Percentiles rank a stretch among this genome's conserved stretches.
phyloP scores from a whole-genome alignment of 1,140 invertebrate genomes.

The Aplysia californica region DNA sequence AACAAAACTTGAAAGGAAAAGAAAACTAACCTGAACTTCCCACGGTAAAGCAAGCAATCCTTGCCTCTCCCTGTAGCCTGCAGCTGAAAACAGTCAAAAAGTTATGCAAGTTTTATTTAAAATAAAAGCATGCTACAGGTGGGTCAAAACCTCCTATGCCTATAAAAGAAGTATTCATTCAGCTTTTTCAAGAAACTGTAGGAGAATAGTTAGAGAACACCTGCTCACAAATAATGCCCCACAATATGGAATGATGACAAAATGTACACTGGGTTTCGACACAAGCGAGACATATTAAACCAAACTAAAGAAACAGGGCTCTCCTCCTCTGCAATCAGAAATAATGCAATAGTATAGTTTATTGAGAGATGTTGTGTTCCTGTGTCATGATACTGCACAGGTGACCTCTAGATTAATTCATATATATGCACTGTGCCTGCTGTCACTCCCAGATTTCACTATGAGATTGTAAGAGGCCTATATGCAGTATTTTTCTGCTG shows the following conservation, averaged over 20 bases:
- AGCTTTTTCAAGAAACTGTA: background rate
- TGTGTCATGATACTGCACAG: no score
- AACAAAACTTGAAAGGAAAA: background rate
- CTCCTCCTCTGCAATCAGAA: no score
- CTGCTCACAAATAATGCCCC: background rate
- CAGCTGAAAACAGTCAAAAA: no score
- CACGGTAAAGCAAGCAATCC: constrained; percentile 28
- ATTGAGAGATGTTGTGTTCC: no score
- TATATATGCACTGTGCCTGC: no score
- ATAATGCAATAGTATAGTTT: no score
- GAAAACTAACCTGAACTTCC: constrained; percentile 29
- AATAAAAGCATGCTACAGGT: background rate
- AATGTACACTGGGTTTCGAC: background rate
- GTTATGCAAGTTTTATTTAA: no score
- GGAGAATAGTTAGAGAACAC: background rate
- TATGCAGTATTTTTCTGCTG: no score
- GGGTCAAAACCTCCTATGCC: background rate
- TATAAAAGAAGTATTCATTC: background rate
- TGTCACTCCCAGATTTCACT: no score
- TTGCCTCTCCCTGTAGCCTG: constrained; percentile 19
- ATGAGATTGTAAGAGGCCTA: no score
- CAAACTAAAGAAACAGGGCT: no score
- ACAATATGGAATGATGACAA: background rate
- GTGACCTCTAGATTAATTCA: no score
- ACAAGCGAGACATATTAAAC: background rate